Evolutionary conservation across 2,888 invertebrate species (phyloP).

Genomic region (Drosophila pegasa): DNA sequence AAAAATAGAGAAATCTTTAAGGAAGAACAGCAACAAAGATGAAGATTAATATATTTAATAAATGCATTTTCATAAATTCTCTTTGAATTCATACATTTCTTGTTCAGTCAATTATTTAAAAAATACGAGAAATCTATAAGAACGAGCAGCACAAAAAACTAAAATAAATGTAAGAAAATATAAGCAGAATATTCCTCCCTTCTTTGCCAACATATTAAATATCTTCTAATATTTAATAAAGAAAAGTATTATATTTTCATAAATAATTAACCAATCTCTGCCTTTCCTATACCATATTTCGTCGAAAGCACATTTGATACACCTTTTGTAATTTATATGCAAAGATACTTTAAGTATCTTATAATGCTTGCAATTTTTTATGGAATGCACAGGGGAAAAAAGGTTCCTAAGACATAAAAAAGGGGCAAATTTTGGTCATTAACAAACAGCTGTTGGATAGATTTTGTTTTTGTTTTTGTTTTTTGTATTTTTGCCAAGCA

Average conservation of each 20-base stretch:
- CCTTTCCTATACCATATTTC: neutral
- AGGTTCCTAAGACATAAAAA: constrained; percentile 1
- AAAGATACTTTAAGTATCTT: neutral
- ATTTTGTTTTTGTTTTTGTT: too few relatives aligned
- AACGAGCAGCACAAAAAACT: neutral
- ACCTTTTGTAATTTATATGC: neutral
- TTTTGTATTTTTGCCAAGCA: constrained; percentile 32
- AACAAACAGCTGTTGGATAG: constrained; percentile 40
- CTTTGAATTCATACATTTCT: neutral
- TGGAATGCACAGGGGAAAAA: neutral
- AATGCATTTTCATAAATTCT: too few relatives aligned
- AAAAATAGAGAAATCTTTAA: too few relatives aligned
- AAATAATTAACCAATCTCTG: neutral
- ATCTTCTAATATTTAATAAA: neutral
- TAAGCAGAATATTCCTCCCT: neutral
- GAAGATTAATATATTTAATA: too few relatives aligned
- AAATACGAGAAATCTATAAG: neutral
- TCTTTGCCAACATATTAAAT: neutral
- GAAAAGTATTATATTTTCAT: neutral
- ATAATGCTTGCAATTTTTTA: constrained; percentile 7
- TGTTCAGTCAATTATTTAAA: neutral
- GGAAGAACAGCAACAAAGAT: too few relatives aligned
- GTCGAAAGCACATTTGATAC: neutral
- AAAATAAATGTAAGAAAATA: neutral
- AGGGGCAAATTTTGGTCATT: constrained; percentile 12